phyloP scores from a whole-genome alignment of 53 echinoderm and acorn worm genomes.

The Temnopleurus reevesii region DNA sequence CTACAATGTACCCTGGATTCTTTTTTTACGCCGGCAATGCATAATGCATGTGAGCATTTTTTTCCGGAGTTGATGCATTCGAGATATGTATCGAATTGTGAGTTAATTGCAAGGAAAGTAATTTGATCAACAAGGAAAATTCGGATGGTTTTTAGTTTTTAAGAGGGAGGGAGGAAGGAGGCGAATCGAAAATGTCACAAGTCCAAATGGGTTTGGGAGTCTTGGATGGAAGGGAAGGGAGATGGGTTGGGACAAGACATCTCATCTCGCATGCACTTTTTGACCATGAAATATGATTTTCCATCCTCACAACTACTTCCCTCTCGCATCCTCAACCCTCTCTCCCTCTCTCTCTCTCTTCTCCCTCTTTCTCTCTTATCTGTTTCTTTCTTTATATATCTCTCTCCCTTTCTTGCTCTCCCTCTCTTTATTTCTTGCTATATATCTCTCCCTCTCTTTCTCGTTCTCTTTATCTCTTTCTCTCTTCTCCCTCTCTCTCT shows the following conservation, averaged over 20 bases:
- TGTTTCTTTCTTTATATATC: not conserved
- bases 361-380: not conserved
- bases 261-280: not conserved
- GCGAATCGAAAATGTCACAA: conserved; percentile 22
- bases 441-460: too few species aligned
- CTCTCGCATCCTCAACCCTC: too few species aligned
- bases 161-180: not conserved
- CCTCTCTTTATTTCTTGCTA: not conserved
- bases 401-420: not conserved
- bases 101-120: conserved; percentile 33
- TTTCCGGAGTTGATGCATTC: not conserved
- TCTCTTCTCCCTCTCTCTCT: not conserved
- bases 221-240: not conserved
- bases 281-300: not conserved
- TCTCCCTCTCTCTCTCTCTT: not conserved
- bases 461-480: too few species aligned
- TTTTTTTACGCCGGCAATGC: not conserved
- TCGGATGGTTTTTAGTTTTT: not conserved
- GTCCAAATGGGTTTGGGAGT: conserved; percentile 9
- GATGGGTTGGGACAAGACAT: not conserved
- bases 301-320: too few species aligned
- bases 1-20: not conserved
- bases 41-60: conserved; percentile 28
- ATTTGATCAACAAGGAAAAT: conserved; percentile 47
- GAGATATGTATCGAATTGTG: conserved; percentile 2